phyloP scores from a whole-genome alignment of 1,140 invertebrate species.

The Ceratosolen fusciceps region DNA sequence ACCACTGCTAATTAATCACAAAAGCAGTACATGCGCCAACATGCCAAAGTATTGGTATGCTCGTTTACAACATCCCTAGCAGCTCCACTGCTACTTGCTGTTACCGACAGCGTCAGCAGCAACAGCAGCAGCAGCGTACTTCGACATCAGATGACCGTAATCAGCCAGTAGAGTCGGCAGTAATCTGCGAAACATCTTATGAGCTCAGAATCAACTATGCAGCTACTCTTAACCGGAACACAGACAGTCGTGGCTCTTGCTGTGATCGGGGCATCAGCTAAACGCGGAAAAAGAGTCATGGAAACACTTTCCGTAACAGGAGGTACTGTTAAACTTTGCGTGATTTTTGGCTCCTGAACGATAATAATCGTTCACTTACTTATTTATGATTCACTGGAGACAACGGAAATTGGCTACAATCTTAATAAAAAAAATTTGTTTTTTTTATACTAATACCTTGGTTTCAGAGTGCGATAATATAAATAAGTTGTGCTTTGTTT shows the following conservation, averaged over 20 bases:
- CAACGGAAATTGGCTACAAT: slow-evolving; percentile 27
- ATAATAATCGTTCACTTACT: slow-evolving; percentile 42
- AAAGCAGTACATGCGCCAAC: slow-evolving; percentile 22
- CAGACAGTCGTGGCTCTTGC: slow-evolving; percentile 32
- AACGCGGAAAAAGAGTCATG: slow-evolving; percentile 41
- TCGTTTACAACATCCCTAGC: not conserved
- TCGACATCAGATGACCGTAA: slow-evolving; percentile 29
- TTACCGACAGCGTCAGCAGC: not conserved
- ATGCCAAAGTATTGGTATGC: slow-evolving; percentile 27
- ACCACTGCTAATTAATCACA: slow-evolving; percentile 6
- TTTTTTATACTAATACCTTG: slow-evolving; percentile 43
- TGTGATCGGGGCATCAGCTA: slow-evolving; percentile 29
- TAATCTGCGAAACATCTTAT: slow-evolving; percentile 30
- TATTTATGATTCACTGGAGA: slow-evolving; percentile 47
- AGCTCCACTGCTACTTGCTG: slow-evolving; percentile 30
- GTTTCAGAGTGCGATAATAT: slow-evolving; percentile 33
- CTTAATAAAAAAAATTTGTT: slow-evolving; percentile 2
- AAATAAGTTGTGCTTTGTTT: slow-evolving; percentile 1
- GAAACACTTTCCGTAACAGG: slow-evolving; percentile 54
- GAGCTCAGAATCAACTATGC: slow-evolving; percentile 21
- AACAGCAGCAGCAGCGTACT: not conserved
- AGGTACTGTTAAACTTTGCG: slow-evolving; percentile 62
- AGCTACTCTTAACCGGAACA: slow-evolving; percentile 31
- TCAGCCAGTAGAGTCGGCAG: slow-evolving; percentile 19
- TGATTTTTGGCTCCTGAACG: slow-evolving; percentile 51